A percentile compares a stretch with the other conserved stretches of the same genome.
Evolutionary conservation across 35 echinoderm and acorn worm species (phyloP).

Genomic region (Lytechinus variegatus): DNA sequence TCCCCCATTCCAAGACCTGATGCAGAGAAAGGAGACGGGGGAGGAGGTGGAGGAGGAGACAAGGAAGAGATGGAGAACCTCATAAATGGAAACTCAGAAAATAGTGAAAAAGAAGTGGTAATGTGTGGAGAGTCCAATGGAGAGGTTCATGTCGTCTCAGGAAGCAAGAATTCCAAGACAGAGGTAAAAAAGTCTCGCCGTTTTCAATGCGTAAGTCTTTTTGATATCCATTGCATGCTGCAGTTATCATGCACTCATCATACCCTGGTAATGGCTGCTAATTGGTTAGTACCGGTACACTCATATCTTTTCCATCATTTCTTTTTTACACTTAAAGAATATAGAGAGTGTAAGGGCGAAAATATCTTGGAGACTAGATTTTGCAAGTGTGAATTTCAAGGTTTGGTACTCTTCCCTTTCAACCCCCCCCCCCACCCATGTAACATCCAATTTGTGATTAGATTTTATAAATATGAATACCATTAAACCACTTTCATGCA

Average conservation of each 20-base stretch:
- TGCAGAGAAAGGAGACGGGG: conserved; percentile 24
- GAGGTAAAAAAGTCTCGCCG: background rate
- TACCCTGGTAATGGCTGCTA: background rate
- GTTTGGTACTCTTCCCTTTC: too few relatives aligned
- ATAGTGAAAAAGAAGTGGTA: background rate
- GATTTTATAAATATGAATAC: too few relatives aligned
- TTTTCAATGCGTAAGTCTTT: background rate
- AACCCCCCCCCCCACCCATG: too few relatives aligned
- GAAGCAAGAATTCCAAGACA: background rate
- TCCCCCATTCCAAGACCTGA: conserved; percentile 42
- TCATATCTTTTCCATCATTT: too few relatives aligned
- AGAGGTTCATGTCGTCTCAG: background rate
- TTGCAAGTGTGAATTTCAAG: too few relatives aligned
- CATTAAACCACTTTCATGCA: too few relatives aligned
- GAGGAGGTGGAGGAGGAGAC: conserved; percentile 23
- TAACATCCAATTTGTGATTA: too few relatives aligned
- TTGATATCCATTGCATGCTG: background rate
- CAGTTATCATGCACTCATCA: background rate
- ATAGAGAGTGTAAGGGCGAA: too few relatives aligned
- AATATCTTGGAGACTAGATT: too few relatives aligned
- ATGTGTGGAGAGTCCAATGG: conserved; percentile 22
- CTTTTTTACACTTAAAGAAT: too few relatives aligned
- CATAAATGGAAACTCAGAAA: conserved; percentile 26
- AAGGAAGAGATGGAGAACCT: conserved; percentile 55
- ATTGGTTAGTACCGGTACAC: background rate